Conservation (phyloP, 2,113 vertebrate genomes). For the Hippopotamus amphibius region DNA sequence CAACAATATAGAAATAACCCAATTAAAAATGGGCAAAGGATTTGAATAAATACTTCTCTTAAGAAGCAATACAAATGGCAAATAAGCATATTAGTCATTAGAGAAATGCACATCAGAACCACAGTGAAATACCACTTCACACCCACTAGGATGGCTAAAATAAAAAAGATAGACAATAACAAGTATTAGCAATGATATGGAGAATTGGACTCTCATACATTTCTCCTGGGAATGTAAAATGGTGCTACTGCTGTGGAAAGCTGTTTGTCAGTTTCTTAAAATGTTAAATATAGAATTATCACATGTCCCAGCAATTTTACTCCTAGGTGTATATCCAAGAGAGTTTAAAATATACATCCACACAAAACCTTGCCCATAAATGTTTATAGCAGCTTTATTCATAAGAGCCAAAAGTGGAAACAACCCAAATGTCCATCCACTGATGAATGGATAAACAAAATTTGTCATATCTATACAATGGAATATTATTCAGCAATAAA, state of each 20-base stretch:
- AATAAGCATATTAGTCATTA: not conserved
- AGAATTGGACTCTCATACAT: not conserved
- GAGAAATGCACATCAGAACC: not conserved
- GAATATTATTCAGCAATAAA: not conserved
- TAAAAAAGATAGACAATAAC: not conserved
- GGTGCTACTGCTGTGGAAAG: not conserved
- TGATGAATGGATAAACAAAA: not conserved
- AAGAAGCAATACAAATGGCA: not conserved
- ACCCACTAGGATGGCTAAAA: not conserved
- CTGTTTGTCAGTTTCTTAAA: not conserved
- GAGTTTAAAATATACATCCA: not conserved
- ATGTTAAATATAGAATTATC: not conserved
- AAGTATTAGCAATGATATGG: not conserved
- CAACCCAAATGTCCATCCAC: not conserved
- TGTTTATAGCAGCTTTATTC: not conserved
- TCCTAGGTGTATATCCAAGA: not conserved
- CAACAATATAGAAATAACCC: slow-evolving; percentile 20
- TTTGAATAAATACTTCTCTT: not conserved
- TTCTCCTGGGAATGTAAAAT: slow-evolving; percentile 22
- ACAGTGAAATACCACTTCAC: not conserved
- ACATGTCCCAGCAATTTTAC: not conserved
- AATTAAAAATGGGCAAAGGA: not conserved
- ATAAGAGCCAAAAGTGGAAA: not conserved
- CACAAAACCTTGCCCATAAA: not conserved
- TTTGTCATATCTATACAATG: not conserved